phyloP scores from a whole-genome alignment of 2,888 invertebrate genomes.

The Eupeodes latifasciatus region DNA sequence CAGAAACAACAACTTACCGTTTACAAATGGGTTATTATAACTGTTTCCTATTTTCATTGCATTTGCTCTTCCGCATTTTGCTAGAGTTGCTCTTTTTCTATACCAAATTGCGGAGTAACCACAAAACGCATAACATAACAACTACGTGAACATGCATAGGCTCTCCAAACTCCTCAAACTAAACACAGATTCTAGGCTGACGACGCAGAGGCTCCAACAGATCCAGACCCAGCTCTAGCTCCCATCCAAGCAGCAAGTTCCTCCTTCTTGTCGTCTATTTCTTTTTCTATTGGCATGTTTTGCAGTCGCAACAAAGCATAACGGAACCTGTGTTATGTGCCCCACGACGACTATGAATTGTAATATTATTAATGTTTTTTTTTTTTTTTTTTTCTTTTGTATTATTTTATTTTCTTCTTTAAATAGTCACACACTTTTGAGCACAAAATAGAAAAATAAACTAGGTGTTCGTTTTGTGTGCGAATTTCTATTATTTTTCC shows the following conservation, averaged over 20 bases:
- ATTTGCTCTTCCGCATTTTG: constrained; percentile 62
- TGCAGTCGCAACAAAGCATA: constrained; percentile 71
- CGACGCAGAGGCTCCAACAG: background rate
- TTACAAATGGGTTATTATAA: constrained; percentile 68
- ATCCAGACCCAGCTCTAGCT: constrained; percentile 20
- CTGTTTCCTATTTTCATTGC: constrained; percentile 71
- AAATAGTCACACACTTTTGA: constrained; percentile 46
- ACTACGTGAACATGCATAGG: background rate
- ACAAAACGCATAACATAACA: constrained; percentile 34
- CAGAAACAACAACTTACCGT: constrained; percentile 63
- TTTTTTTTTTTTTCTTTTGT: constrained; percentile 43
- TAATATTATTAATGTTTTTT: constrained; percentile 70
- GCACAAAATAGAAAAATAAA: constrained; percentile 37
- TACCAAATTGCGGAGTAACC: constrained; percentile 29
- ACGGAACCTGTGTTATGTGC: constrained; percentile 64
- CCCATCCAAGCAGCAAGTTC: constrained; percentile 52
- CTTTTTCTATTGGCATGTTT: constrained; percentile 65
- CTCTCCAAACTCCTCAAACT: background rate
- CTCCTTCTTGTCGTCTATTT: constrained; percentile 33
- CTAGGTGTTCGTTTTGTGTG: constrained; percentile 14
- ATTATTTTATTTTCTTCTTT: background rate
- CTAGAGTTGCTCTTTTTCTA: constrained; percentile 34
- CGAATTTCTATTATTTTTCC: constrained; percentile 51
- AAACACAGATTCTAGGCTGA: constrained; percentile 6
- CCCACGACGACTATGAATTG: constrained; percentile 35